These are phyloP conservation scores for Propithecus coquereli DNA, from an alignment of 2,113 vertebrate species.

Conservation along the genomic window DNA sequence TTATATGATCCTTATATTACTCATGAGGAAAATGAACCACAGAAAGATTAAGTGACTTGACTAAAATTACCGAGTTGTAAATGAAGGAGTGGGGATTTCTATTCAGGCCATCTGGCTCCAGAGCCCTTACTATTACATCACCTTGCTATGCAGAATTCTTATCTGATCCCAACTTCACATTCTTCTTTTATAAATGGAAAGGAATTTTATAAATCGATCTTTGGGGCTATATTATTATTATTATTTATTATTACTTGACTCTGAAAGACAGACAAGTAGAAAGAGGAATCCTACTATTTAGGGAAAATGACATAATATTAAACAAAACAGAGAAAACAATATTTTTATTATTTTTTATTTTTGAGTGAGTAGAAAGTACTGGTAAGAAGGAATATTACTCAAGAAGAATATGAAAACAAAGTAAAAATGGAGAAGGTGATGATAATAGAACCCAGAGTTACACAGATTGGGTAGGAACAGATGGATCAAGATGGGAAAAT, in stretches of 20 bases:
- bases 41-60: background rate
- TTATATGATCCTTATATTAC: background rate
- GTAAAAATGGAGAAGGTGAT: background rate
- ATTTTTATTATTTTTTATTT: background rate
- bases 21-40: background rate
- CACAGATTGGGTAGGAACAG: background rate
- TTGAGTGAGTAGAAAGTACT: background rate
- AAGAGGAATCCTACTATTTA: background rate
- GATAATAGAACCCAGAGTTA: background rate
- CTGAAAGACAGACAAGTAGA: background rate
- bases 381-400: background rate
- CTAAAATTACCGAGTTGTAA: background rate
- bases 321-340: background rate
- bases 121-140: too few relatives aligned
- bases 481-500: background rate
- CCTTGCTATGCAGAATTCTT: background rate
- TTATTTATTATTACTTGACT: background rate
- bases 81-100: background rate
- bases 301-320: background rate
- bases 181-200: constrained; percentile 1
- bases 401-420: background rate
- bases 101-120: background rate
- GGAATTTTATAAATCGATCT: background rate
- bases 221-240: background rate
- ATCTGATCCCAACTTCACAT: background rate